Conservation (phyloP, 2,113 vertebrate genomes). For the Ibidorhyncha struthersii region DNA sequence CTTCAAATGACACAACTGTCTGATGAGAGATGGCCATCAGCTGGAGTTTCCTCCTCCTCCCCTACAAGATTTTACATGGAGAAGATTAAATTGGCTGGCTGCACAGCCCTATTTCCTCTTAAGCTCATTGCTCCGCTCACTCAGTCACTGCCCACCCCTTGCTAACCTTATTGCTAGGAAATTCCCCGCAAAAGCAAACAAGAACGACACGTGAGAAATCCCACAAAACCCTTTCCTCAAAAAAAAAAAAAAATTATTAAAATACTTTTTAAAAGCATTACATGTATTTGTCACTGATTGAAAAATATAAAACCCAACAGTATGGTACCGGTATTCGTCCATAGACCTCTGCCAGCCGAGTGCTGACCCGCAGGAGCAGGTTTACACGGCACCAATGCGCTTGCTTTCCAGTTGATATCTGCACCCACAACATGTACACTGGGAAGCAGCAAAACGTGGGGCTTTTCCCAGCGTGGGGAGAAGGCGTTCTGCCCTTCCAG, state of each 20-base stretch:
- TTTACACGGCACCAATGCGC: not conserved
- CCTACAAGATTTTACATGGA: constrained; percentile 1
- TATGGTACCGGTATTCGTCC: not conserved
- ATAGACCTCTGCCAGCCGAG: not conserved
- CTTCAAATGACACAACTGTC: not conserved
- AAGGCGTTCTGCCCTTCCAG: not conserved
- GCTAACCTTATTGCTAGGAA: not conserved
- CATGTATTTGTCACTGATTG: not conserved
- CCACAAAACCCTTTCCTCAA: not conserved
- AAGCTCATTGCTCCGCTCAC: not conserved
- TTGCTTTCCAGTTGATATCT: not conserved
- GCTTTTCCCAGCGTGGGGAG: not conserved
- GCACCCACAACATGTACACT: not conserved
- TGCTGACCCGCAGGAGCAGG: not conserved
- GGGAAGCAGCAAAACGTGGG: not conserved
- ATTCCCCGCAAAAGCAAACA: not conserved
- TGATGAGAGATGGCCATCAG: constrained; percentile 48
- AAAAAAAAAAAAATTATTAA: not conserved
- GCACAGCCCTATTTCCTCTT: constrained; percentile 18
- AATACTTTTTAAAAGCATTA: rapidly evolving
- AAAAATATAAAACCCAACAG: rapidly evolving
- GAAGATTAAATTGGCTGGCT: constrained; percentile 61
- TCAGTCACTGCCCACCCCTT: not conserved
- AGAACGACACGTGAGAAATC: not conserved
- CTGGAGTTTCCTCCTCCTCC: not conserved